Evolutionary conservation across 2,113 vertebrate species (phyloP).

Genomic region (Ramphastos sulfuratus): DNA sequence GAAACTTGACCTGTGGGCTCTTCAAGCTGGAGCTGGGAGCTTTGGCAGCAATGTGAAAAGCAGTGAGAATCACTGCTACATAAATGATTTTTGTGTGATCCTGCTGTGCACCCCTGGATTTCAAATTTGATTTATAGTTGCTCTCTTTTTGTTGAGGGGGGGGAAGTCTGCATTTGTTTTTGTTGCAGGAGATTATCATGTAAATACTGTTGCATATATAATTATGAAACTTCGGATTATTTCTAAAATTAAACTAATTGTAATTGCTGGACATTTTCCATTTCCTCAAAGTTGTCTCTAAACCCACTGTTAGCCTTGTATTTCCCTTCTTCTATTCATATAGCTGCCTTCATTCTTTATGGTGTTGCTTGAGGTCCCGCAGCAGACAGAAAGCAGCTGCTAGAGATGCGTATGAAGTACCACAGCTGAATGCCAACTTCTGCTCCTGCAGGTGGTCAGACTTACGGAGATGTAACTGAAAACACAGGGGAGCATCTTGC

Average conservation of each 20-base stretch:
- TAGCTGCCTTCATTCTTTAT: slow-evolving; percentile 28
- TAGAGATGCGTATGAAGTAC: not conserved
- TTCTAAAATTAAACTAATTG: slow-evolving; percentile 39
- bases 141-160: not conserved
- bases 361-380: slow-evolving; percentile 4
- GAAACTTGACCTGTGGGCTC: slow-evolving; percentile 21
- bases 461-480: not conserved
- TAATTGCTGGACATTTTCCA: slow-evolving; percentile 41
- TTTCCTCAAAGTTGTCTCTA: slow-evolving; percentile 41
- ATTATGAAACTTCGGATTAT: slow-evolving; percentile 21
- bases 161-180: not conserved
- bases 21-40: not conserved
- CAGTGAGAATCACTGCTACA: slow-evolving; percentile 11
- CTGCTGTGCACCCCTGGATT: slow-evolving; percentile 39
- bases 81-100: slow-evolving; percentile 47
- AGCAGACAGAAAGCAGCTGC: not conserved
- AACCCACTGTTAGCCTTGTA: not conserved
- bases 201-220: not conserved
- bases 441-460: not conserved
- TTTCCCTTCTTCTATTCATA: slow-evolving; percentile 1
- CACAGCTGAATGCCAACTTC: not conserved
- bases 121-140: slow-evolving; percentile 20
- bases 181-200: not conserved
- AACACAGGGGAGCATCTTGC: not conserved
- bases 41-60: slow-evolving; percentile 12